Evolutionary conservation across 2,797 vertebrate genomes (phyloP).

Genomic region (Hydrocynus forskahlii): DNA sequence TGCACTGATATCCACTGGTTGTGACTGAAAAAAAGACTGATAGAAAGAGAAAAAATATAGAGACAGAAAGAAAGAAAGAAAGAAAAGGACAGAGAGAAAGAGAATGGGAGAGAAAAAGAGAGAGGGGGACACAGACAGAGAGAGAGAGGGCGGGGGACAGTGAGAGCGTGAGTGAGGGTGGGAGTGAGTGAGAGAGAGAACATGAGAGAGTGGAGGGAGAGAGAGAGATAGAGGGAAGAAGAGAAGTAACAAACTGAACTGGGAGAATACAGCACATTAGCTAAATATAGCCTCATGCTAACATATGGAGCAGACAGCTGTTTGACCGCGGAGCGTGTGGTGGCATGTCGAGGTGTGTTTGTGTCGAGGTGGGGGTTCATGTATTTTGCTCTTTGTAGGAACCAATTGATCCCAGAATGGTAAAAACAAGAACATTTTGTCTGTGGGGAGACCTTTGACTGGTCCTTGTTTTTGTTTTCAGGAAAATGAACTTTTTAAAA

Average conservation of each 20-base stretch:
- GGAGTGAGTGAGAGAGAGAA: no score
- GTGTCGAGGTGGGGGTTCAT: no score
- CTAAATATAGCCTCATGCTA: slow-evolving; percentile 59
- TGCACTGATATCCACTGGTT: no score
- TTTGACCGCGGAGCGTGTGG: slow-evolving; percentile 30
- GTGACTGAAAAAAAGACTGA: no score
- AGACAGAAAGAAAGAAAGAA: no score
- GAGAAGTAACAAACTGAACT: slow-evolving; percentile 80
- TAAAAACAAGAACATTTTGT: not conserved
- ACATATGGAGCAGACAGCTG: slow-evolving; percentile 54
- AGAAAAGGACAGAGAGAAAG: not conserved
- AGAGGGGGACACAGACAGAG: slow-evolving; percentile 32
- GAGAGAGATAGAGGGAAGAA: slow-evolving; percentile 32
- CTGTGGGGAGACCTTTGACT: not conserved
- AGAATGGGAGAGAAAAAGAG: no score
- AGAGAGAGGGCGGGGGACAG: slow-evolving; percentile 28
- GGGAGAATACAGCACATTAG: slow-evolving; percentile 61
- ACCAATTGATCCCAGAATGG: not conserved
- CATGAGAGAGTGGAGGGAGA: slow-evolving; percentile 18
- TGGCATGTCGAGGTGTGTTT: slow-evolving; percentile 24
- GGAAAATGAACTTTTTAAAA: no score
- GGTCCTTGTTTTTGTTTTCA: no score
- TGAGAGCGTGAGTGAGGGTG: no score
- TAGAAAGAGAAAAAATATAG: no score
- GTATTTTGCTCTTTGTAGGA: not conserved